Conservation (phyloP, 2,888 invertebrate species). For the Venusia cambrica region DNA sequence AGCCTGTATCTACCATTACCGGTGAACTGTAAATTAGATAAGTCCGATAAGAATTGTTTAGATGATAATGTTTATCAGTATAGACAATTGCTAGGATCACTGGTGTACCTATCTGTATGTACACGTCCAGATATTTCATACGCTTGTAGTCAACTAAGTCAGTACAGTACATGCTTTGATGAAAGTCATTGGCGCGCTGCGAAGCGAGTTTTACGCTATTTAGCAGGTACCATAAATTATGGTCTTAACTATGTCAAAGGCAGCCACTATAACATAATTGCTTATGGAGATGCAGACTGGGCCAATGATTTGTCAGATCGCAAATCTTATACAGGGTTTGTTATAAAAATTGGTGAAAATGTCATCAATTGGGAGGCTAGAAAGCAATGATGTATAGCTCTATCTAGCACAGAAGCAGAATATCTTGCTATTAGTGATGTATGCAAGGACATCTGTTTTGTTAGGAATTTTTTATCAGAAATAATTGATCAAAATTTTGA, state of each 20-base stretch:
- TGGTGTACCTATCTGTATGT: no score
- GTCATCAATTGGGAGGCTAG: background rate
- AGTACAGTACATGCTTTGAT: constrained; percentile 1
- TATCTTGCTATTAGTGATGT: no score
- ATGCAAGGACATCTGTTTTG: no score
- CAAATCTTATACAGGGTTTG: constrained; percentile 1
- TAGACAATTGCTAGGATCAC: background rate
- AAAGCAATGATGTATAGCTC: background rate
- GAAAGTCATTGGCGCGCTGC: background rate
- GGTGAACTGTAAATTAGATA: no score
- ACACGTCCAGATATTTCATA: background rate
- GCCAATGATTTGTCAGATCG: constrained; percentile 1
- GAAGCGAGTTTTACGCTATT: background rate
- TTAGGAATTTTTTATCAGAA: constrained; percentile 3
- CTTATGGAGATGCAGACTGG: constrained; percentile 7
- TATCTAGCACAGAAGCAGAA: constrained; percentile 1
- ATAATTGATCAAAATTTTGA: constrained; percentile 1
- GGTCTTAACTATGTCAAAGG: constrained; percentile 1
- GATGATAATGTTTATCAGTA: no score
- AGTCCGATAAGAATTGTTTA: no score
- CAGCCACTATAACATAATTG: background rate
- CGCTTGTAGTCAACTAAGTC: constrained; percentile 1
- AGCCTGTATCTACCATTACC: no score
- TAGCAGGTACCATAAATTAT: constrained; percentile 2
- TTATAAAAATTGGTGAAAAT: no score